Base-by-base conservation (phyloP, 2,113 vertebrate species). In the Oenanthe melanoleuca region DNA sequence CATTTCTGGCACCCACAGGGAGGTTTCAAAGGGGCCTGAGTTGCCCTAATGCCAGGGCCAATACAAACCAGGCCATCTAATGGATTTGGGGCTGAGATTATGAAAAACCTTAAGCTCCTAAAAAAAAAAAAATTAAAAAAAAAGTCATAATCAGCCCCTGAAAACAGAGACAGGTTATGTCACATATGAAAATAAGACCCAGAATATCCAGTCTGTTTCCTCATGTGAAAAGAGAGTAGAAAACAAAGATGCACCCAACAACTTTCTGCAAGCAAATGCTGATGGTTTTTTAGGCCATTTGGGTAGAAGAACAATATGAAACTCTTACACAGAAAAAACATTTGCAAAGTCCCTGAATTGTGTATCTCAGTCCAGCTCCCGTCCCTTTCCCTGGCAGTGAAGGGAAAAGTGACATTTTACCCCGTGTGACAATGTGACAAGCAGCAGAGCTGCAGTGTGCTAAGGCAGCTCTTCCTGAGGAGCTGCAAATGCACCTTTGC, bases 361-460 rank as follows among this genome's bases (percentile, higher is more conserved):
- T 89, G 88, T 69, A 18, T 55, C 38, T 84, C 69, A 11, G 21
- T 71, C 84, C 52, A 63, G 55, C 63, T 87, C 21, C 40, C 2
- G 0, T 38, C 47, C 19, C 21, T 66, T 73, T 49, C n/a, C n/a
- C 37, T 89, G 3, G 1, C 34, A 59, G 67, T 63, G 42, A 28
- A 44, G 37, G 37, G 44, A 82, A 70, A 11, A 66, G 25, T 14
- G n/a, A 73, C 13, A 12, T 67, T 80, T 78, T 38, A 77, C n/a
- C 64, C 3, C 0, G 0, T 26, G 38, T 84, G 83, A 80, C 22
- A 69, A 75, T 0, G 0, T 29, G 49, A 75, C 38, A 69, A 75
- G 65, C 33, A 44, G 45, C 77, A 87, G 88, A 81, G 50, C 42
- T 8, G 1, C 1, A 1, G 52, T 31, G 52, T 74, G 38, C n/a